A percentile compares a stretch with the other conserved stretches of the same genome.
Evolutionary conservation across 2,797 vertebrate genomes (phyloP).

Genomic region (Mallotus villosus): DNA sequence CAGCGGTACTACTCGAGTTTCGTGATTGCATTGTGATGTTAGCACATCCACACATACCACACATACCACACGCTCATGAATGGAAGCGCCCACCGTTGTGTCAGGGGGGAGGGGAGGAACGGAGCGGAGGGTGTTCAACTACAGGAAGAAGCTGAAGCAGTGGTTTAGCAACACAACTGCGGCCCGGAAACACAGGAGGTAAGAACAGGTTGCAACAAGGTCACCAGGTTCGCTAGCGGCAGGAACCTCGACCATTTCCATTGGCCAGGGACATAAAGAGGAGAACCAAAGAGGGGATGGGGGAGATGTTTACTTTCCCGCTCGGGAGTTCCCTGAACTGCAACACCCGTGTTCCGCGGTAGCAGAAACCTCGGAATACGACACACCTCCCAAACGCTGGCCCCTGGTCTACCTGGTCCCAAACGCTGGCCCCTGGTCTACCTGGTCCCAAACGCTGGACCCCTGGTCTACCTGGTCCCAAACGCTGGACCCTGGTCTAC

Average conservation of each 20-base stretch:
- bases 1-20: background rate
- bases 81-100: background rate
- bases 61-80: background rate
- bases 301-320: no score
- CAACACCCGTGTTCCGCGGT: no score
- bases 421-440: no score
- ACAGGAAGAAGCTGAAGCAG: slow-evolving; percentile 4
- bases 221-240: background rate
- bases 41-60: background rate
- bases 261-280: background rate
- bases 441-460: background rate
- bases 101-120: background rate
- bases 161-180: background rate
- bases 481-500: no score
- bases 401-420: no score
- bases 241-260: background rate
- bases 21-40: background rate
- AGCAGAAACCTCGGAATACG: no score
- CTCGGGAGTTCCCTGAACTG: no score
- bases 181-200: slow-evolving; percentile 3
- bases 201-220: background rate
- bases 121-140: slow-evolving; percentile 25
- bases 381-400: no score
- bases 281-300: no score
- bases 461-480: no score